A percentile compares a stretch with the other conserved stretches of the same genome.
These are phyloP conservation scores for Cyprinella venusta DNA, from an alignment of 2,797 vertebrate genomes.

Conservation along the genomic window DNA sequence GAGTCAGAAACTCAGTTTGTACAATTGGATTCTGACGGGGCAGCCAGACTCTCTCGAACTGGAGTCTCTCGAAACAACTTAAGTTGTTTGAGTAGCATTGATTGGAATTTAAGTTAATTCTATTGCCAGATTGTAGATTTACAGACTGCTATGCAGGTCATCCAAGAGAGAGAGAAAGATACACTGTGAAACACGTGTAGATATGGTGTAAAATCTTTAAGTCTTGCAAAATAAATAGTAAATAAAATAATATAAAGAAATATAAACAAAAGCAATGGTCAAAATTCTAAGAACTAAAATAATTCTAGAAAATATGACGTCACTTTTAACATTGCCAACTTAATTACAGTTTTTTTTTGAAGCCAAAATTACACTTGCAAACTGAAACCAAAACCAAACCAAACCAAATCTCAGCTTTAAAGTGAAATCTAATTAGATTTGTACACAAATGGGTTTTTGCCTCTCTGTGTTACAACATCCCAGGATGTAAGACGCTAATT, in stretches of 20 bases:
- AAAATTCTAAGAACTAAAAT: too few relatives aligned
- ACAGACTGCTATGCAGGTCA: conserved; percentile 11
- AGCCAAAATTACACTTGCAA: background rate
- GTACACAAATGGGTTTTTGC: background rate
- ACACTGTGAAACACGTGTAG: background rate
- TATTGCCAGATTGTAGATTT: conserved; percentile 35
- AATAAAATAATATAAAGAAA: too few relatives aligned
- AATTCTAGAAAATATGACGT: background rate
- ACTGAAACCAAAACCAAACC: background rate
- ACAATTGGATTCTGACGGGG: conserved; percentile 24
- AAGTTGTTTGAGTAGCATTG: conserved; percentile 21
- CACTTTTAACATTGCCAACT: background rate
- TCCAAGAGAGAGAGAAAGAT: background rate
- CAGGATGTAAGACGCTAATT: conserved; percentile 1
- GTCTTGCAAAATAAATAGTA: too few relatives aligned
- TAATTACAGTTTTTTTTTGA: background rate
- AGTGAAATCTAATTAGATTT: background rate
- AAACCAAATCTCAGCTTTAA: background rate
- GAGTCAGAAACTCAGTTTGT: conserved; percentile 4
- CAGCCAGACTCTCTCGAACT: background rate
- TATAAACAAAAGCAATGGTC: too few relatives aligned
- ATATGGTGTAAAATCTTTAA: too few relatives aligned
- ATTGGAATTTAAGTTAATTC: conserved; percentile 52
- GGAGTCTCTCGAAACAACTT: background rate
- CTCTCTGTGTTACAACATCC: background rate